A percentile compares a stretch with the other conserved stretches of the same genome.
Conservation (phyloP, 1,140 invertebrate species). For the Subanguina moxae region DNA sequence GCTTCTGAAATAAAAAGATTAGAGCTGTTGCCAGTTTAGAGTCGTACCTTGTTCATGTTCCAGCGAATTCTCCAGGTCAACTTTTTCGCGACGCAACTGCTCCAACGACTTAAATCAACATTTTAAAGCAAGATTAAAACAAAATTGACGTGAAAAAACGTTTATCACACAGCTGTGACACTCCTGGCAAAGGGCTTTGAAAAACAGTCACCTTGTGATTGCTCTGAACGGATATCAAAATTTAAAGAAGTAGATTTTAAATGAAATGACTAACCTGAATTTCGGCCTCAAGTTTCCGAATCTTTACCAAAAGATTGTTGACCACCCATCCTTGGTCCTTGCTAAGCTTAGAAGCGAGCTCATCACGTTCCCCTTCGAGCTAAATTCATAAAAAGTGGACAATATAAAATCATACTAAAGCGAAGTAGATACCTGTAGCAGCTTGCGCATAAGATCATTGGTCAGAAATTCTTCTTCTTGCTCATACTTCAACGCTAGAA, state of each 20-base stretch:
- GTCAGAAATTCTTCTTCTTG: slow-evolving; percentile 37
- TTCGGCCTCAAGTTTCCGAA: slow-evolving; percentile 34
- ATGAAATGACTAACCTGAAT: no score
- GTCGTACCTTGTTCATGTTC: slow-evolving; percentile 31
- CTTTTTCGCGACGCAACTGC: slow-evolving; percentile 31
- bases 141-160: no score
- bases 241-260: no score
- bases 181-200: no score
- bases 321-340: slow-evolving; percentile 37
- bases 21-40: no score
- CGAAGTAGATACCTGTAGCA: slow-evolving; percentile 17
- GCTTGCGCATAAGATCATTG: slow-evolving; percentile 35
- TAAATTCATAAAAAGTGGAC: slow-evolving; percentile 19
- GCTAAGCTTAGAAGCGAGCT: slow-evolving; percentile 24
- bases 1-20: slow-evolving; percentile 2
- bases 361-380: slow-evolving; percentile 34
- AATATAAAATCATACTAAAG: background rate
- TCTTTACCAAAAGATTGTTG: slow-evolving; percentile 27
- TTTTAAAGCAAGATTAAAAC: slow-evolving; percentile 4
- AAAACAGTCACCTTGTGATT: slow-evolving; percentile 32
- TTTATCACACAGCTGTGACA: no score
- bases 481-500: slow-evolving; percentile 29
- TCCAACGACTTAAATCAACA: slow-evolving; percentile 33
- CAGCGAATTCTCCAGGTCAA: slow-evolving; percentile 33
- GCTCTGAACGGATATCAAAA: no score